These are phyloP conservation scores for Phylloscopus trochilus DNA, from an alignment of 2,113 vertebrate genomes.

Conservation along the genomic window DNA sequence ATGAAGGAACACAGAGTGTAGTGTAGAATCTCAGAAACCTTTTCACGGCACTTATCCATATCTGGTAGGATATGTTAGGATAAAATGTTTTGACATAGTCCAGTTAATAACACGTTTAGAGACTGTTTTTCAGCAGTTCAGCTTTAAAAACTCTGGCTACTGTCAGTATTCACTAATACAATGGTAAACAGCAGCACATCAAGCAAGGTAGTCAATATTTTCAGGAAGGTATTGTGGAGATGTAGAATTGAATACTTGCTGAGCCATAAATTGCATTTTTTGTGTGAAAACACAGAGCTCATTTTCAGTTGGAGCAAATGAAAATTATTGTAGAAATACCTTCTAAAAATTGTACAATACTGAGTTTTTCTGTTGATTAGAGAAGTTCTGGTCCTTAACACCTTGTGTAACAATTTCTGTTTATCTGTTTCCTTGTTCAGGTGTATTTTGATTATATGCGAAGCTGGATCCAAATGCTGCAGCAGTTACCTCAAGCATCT, in stretches of 20 bases:
- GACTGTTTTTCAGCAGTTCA: background rate
- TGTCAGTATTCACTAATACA: background rate
- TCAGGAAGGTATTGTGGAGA: background rate
- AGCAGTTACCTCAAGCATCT: slow-evolving; percentile 97
- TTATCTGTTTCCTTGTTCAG: slow-evolving; percentile 63
- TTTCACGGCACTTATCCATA: background rate
- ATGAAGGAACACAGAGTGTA: background rate
- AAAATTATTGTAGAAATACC: background rate
- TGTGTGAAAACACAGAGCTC: background rate
- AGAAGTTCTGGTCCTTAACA: background rate
- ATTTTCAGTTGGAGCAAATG: background rate
- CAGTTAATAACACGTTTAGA: background rate
- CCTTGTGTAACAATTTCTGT: background rate
- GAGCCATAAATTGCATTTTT: background rate
- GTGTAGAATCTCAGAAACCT: background rate
- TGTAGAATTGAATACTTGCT: background rate
- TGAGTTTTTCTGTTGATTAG: background rate
- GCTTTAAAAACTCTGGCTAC: background rate
- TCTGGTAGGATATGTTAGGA: background rate
- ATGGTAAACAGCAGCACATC: background rate
- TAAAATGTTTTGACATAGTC: background rate
- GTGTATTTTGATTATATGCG: slow-evolving; percentile 99
- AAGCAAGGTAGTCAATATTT: background rate
- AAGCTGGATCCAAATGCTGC: slow-evolving; percentile 98
- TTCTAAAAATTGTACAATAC: background rate